These are phyloP conservation scores for Heterohyrax brucei DNA, from an alignment of 2,797 vertebrate species.

Conservation along the genomic window DNA sequence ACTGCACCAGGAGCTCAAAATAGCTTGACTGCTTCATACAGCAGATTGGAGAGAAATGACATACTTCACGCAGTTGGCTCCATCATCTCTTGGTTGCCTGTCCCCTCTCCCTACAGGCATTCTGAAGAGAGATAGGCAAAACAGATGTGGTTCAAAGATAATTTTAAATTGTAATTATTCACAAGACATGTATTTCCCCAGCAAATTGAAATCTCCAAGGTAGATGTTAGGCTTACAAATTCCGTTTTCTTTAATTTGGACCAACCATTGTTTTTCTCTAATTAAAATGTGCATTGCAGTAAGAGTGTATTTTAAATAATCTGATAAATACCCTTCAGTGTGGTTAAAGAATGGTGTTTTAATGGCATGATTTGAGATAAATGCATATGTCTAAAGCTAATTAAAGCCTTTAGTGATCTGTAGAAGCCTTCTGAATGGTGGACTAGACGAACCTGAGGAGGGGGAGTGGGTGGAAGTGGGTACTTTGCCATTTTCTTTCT, in stretches of 20 bases:
- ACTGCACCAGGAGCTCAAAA: conserved; percentile 57
- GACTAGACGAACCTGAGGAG: conserved; percentile 77
- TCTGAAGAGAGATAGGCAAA: conserved; percentile 55
- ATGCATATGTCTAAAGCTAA: conserved; percentile 82
- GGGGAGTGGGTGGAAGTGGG: conserved; percentile 73
- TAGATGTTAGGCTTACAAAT: conserved; percentile 66
- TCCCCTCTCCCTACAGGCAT: neutral
- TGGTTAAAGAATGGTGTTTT: conserved; percentile 77
- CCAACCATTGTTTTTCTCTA: conserved; percentile 70
- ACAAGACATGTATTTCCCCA: conserved; percentile 57
- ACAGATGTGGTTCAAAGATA: conserved; percentile 78
- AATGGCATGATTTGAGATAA: conserved; percentile 81
- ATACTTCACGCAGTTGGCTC: conserved; percentile 20
- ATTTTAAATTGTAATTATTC: conserved; percentile 80
- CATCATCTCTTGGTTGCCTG: conserved; percentile 35
- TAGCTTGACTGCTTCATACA: conserved; percentile 53
- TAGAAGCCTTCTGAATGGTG: conserved; percentile 79
- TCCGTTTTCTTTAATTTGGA: conserved; percentile 80
- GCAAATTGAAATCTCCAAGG: conserved; percentile 77
- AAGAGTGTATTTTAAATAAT: conserved; percentile 79
- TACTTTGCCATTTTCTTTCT: conserved; percentile 73
- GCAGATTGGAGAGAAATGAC: conserved; percentile 2
- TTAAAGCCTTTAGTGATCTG: conserved; percentile 83
- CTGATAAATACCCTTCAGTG: conserved; percentile 75
- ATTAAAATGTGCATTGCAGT: conserved; percentile 80